These are phyloP conservation scores for Leptopilina myrica DNA, from an alignment of 2,888 invertebrate species.

Conservation along the genomic window DNA sequence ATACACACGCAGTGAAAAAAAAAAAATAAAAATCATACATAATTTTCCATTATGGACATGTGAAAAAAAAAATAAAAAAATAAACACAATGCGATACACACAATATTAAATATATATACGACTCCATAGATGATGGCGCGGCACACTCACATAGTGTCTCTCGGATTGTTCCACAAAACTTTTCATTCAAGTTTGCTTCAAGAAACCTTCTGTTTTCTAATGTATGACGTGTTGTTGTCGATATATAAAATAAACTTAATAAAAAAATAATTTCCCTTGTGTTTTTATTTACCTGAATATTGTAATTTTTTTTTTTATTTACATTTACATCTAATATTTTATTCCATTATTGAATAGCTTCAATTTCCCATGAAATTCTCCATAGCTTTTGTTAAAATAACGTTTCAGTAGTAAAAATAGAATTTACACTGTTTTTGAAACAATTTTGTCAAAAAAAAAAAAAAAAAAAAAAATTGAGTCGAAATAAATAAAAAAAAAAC, in stretches of 20 bases:
- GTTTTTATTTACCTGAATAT: conserved; percentile 43
- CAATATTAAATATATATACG: conserved; percentile 76
- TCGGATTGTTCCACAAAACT: conserved; percentile 77
- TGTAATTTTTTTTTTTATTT: too few species aligned
- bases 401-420: too few species aligned
- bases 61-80: not conserved
- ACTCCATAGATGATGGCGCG: conserved; percentile 77
- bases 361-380: too few species aligned
- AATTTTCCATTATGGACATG: conserved; percentile 66
- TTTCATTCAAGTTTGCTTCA: conserved; percentile 77
- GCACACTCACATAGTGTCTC: conserved; percentile 77
- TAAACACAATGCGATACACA: conserved; percentile 68
- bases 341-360: too few species aligned
- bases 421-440: too few species aligned
- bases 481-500: too few species aligned
- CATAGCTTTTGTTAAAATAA: too few species aligned
- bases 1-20: conserved; percentile 57
- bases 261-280: conserved; percentile 69
- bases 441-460: too few species aligned
- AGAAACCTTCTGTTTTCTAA: conserved; percentile 78
- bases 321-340: too few species aligned
- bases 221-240: conserved; percentile 78
- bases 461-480: too few species aligned
- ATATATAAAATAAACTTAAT: conserved; percentile 78
- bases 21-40: conserved; percentile 41